Conservation (phyloP, 2,113 vertebrate species). For the Xerus inauris region DNA sequence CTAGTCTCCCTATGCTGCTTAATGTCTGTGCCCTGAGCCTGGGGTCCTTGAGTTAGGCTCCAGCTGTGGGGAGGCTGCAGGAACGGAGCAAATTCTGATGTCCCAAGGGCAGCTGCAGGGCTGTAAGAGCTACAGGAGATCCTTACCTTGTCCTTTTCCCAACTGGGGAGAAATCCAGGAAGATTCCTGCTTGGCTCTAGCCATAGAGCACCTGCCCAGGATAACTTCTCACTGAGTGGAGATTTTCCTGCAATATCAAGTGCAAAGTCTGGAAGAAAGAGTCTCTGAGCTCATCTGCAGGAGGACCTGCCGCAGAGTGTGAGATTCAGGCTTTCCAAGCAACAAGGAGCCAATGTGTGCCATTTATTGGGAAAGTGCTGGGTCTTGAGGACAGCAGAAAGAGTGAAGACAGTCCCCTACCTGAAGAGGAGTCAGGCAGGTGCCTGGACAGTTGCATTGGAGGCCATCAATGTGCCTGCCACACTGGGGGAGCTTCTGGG, state of each 20-base stretch:
- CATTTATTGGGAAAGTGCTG: rapidly evolving
- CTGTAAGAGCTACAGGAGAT: too few relatives aligned
- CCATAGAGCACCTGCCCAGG: neutral
- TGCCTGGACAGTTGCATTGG: rapidly evolving
- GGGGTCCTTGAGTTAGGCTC: neutral
- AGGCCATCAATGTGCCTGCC: too few relatives aligned
- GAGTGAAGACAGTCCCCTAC: too few relatives aligned
- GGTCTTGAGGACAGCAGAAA: too few relatives aligned
- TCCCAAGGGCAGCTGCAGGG: rapidly evolving
- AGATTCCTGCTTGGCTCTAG: neutral
- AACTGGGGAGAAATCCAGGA: neutral
- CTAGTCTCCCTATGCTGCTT: neutral
- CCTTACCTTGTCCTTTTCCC: neutral
- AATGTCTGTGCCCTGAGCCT: neutral
- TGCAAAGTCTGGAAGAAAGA: neutral
- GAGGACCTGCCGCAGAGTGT: neutral
- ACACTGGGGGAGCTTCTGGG: rapidly evolving
- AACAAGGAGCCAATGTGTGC: rapidly evolving
- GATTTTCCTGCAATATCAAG: neutral
- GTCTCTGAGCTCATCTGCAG: neutral
- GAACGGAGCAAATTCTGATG: neutral
- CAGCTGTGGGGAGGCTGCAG: rapidly evolving
- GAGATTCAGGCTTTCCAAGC: neutral
- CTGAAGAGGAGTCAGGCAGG: neutral
- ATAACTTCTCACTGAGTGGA: neutral